Conservation (phyloP, 1,140 invertebrate species). For the Linepithema humile region DNA sequence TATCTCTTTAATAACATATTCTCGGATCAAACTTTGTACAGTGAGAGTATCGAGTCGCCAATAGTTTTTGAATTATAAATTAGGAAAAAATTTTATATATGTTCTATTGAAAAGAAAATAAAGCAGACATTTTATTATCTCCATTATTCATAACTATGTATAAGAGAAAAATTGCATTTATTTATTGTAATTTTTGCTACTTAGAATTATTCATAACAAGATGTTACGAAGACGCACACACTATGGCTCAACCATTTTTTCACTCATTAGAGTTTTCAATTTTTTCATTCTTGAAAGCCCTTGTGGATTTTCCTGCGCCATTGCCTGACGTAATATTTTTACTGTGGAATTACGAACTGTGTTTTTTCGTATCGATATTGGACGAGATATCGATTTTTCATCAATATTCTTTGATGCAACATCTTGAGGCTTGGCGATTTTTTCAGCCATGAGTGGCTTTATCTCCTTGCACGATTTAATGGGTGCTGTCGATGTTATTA, state of each 20-base stretch:
- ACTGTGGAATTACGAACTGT: not conserved
- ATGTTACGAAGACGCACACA: too few species aligned
- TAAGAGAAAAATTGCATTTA: too few species aligned
- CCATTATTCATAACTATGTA: too few species aligned
- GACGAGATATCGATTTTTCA: not conserved
- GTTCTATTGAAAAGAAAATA: too few species aligned
- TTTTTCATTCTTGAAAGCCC: not conserved
- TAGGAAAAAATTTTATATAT: too few species aligned
- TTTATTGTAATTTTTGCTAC: not conserved
- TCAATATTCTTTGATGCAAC: not conserved
- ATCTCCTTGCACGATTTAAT: slow-evolving; percentile 6
- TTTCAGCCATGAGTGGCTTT: not conserved
- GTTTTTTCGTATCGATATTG: not conserved
- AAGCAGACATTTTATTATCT: too few species aligned
- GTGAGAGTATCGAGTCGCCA: too few species aligned
- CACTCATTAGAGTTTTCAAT: not conserved
- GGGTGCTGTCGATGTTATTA: not conserved
- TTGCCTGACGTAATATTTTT: not conserved
- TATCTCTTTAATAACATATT: too few species aligned
- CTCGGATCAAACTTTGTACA: too few species aligned
- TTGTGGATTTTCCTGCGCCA: not conserved
- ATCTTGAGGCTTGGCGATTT: not conserved
- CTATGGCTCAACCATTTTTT: not conserved
- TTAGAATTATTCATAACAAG: not conserved
- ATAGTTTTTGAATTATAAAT: too few species aligned